These are phyloP conservation scores for Horisme vitalbata DNA, from an alignment of 2,888 invertebrate genomes.

Conservation along the genomic window DNA sequence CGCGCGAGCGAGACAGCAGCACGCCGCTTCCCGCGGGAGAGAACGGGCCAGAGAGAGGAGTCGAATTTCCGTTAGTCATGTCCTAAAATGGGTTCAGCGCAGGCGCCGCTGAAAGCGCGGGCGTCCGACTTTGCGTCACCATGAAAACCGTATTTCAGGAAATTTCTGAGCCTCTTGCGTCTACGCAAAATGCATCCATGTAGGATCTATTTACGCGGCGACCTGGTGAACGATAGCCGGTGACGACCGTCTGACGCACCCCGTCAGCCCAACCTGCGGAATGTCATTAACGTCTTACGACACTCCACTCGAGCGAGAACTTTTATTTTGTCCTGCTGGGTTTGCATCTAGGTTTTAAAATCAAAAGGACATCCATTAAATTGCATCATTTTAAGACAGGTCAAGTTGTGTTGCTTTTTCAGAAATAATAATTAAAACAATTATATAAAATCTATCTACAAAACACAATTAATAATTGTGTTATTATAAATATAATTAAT, in stretches of 20 bases:
- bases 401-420: constrained; percentile 1
- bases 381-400: too few species aligned
- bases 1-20: constrained; percentile 73
- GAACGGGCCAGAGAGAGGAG: constrained; percentile 79
- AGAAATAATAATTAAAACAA: constrained; percentile 3
- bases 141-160: constrained; percentile 80
- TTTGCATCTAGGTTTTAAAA: constrained; percentile 15
- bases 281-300: constrained; percentile 75
- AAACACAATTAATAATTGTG: too few species aligned
- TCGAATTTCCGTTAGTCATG: constrained; percentile 87
- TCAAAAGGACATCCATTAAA: not conserved
- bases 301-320: constrained; percentile 50
- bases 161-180: constrained; percentile 58
- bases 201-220: constrained; percentile 47
- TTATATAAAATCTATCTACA: too few species aligned
- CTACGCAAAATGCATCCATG: constrained; percentile 63
- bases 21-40: constrained; percentile 70
- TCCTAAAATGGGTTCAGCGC: constrained; percentile 87
- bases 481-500: too few species aligned
- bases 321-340: constrained; percentile 48
- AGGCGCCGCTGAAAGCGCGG: constrained; percentile 83
- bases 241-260: constrained; percentile 73
- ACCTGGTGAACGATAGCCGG: constrained; percentile 45
- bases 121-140: constrained; percentile 79
- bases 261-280: constrained; percentile 61